These are phyloP conservation scores for Enteromius treurensis DNA, from an alignment of 2,797 vertebrate species.

Conservation along the genomic window DNA sequence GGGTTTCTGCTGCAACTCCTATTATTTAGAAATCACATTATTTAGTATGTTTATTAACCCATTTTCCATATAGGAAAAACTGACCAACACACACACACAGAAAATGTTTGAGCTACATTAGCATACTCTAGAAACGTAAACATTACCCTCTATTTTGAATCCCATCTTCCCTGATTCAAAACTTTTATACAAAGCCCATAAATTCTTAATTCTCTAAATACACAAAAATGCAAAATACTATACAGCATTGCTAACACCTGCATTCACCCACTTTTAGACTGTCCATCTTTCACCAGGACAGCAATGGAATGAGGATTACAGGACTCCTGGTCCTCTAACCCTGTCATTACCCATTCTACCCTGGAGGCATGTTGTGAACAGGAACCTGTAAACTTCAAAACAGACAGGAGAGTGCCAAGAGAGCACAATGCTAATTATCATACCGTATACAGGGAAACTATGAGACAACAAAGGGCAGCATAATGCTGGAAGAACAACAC, in stretches of 20 bases:
- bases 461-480: slow-evolving; percentile 21
- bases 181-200: background rate
- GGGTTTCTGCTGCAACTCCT: background rate
- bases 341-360: slow-evolving; percentile 21
- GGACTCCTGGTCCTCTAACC: slow-evolving; percentile 5
- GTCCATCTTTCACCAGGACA: slow-evolving; percentile 25
- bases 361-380: background rate
- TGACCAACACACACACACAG: background rate
- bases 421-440: slow-evolving; percentile 13
- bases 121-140: background rate
- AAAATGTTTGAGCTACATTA: background rate
- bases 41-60: background rate
- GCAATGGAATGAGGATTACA: slow-evolving; percentile 41
- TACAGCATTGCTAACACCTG: slow-evolving; percentile 21
- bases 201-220: background rate
- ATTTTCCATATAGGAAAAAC: background rate
- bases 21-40: background rate
- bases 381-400: slow-evolving; percentile 16
- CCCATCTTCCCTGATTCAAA: background rate
- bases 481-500: background rate
- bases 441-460: slow-evolving; percentile 1
- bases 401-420: background rate
- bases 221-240: background rate
- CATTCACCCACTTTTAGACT: background rate
- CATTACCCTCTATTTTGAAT: background rate